phyloP scores from a whole-genome alignment of 2,113 vertebrate genomes.

The Collichthys lucidus region DNA sequence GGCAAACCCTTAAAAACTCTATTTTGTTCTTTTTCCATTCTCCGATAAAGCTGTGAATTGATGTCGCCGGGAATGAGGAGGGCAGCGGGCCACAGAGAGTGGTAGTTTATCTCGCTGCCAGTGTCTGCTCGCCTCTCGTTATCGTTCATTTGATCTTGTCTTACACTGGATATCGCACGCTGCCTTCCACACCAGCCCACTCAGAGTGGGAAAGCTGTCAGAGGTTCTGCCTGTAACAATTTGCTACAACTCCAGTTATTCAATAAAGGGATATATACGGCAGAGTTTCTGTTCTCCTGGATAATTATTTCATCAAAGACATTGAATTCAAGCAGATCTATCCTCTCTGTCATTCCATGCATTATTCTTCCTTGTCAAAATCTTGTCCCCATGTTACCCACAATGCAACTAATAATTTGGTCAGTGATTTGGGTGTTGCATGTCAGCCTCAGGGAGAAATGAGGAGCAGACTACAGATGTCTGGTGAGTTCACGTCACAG shows the following conservation, averaged over 20 bases:
- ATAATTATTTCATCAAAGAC: slow-evolving; percentile 7
- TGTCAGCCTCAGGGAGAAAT: background rate
- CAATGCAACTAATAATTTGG: background rate
- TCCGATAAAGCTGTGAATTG: slow-evolving; percentile 50
- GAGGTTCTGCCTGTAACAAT: slow-evolving; percentile 3
- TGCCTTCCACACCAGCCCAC: slow-evolving; percentile 18
- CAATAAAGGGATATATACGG: background rate
- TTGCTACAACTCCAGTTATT: slow-evolving; percentile 10
- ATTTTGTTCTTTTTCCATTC: slow-evolving; percentile 43
- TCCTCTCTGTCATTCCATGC: background rate
- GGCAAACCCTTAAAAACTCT: slow-evolving; percentile 37
- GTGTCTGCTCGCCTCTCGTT: slow-evolving; percentile 28
- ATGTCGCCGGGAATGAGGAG: slow-evolving; percentile 38
- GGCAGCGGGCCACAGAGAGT: slow-evolving; percentile 36
- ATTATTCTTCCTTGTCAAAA: background rate
- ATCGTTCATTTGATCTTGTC: slow-evolving; percentile 63
- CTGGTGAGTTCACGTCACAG: no score
- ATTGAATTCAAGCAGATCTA: background rate
- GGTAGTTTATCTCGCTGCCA: slow-evolving; percentile 61
- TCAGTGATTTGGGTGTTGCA: background rate
- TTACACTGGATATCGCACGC: slow-evolving; percentile 48
- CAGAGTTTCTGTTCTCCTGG: slow-evolving; percentile 9
- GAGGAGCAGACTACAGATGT: no score
- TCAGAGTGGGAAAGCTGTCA: slow-evolving; percentile 5
- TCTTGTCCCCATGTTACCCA: background rate